phyloP scores from a whole-genome alignment of 2,888 invertebrate genomes.

The Operophtera brumata region DNA sequence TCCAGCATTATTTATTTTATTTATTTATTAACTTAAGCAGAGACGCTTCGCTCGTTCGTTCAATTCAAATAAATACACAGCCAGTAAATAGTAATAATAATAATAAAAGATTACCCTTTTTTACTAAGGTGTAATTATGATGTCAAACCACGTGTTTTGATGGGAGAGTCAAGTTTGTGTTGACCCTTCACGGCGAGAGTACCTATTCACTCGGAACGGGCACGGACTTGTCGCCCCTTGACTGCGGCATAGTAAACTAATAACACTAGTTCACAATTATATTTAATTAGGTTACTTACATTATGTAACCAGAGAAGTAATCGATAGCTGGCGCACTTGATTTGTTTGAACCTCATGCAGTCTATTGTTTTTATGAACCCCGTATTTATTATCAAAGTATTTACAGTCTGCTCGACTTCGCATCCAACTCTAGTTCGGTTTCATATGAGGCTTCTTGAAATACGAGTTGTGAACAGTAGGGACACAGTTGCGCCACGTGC shows the following conservation, averaged over 20 bases:
- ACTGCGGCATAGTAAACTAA: background rate
- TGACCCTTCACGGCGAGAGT: background rate
- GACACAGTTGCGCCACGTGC: background rate
- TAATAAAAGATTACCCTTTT: background rate
- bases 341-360: background rate
- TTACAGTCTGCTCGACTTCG: background rate
- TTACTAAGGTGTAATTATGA: background rate
- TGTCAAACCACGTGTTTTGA: background rate
- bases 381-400: slow-evolving; percentile 6
- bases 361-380: slow-evolving; percentile 4
- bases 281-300: too few relatives aligned
- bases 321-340: background rate
- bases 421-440: background rate
- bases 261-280: background rate
- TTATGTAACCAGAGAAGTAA: too few relatives aligned
- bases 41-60: too few relatives aligned
- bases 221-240: background rate
- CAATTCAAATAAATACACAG: too few relatives aligned
- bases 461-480: background rate
- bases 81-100: too few relatives aligned
- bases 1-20: too few relatives aligned
- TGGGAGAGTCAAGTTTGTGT: background rate
- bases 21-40: too few relatives aligned
- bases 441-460: background rate
- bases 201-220: background rate